Conservation (phyloP, 2,797 vertebrate species). For the Rhabdomys pumilio region DNA sequence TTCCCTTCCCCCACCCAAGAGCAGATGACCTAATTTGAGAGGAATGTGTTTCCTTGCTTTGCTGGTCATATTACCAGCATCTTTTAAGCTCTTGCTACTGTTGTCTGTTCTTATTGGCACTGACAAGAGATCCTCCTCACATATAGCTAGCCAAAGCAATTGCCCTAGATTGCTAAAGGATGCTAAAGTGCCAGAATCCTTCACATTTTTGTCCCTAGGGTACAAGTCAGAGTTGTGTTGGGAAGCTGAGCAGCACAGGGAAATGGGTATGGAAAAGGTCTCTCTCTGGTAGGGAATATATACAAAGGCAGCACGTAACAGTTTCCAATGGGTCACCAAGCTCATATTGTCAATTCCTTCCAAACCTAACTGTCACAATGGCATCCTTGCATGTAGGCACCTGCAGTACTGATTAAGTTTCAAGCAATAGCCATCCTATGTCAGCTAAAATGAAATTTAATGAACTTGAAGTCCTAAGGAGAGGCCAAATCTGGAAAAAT, state of each 20-base stretch:
- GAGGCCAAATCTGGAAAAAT: slow-evolving; percentile 23
- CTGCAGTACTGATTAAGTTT: background rate
- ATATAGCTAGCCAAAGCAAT: slow-evolving; percentile 32
- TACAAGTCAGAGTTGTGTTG: background rate
- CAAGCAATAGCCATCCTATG: background rate
- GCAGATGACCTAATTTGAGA: slow-evolving; percentile 33
- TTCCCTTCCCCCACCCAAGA: background rate
- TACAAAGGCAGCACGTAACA: background rate
- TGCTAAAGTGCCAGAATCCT: background rate
- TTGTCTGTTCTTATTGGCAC: slow-evolving; percentile 4
- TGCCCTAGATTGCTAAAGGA: background rate
- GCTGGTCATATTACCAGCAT: background rate
- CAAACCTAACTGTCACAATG: background rate
- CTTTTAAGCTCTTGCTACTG: background rate
- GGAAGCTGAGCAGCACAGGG: background rate
- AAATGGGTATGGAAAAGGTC: background rate
- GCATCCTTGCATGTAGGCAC: background rate
- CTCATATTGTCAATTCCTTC: background rate
- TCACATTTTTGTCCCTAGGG: background rate
- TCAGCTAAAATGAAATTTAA: slow-evolving; percentile 27
- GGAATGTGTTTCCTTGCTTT: background rate
- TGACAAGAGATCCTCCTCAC: slow-evolving; percentile 24
- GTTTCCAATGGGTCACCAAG: background rate
- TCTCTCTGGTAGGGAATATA: background rate
- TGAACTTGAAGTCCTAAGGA: background rate